Evolutionary conservation across 2,797 vertebrate genomes (phyloP), one percentile per base, ranked within the genome.

Genomic region (Antennarius maculatus): DNA sequence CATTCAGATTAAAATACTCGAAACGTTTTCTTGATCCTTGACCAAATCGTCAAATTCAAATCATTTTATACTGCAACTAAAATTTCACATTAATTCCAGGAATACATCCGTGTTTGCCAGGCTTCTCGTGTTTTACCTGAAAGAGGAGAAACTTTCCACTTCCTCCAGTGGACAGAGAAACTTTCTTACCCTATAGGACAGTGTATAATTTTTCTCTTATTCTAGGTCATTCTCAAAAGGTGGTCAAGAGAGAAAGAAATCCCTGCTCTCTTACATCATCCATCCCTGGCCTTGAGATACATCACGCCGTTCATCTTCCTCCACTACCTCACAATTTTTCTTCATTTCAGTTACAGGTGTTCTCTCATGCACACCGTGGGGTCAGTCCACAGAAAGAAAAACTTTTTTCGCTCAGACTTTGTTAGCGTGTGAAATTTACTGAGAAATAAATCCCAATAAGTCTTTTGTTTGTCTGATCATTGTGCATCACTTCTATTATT

Each of bases 181-280:
- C 12, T 56, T 56, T 70, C 29, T 15, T 66, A 9, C 23, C 41
- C 29, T 23, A 5, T n/a, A 31, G 57, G 18, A 42, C 39, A 53
- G 14, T 9, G 37, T 39, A 49, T 63, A 34, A 69, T 74, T 80
- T 80, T 69, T 83, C 69, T 77, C 67, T 41, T 59, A 61, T 86
- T 88, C 81, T 84, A 82, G 84, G 84, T 84, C 84, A 82, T 52
- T 52, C 73, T 74, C 54, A 78, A 85, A 82, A 86, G 50, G 64
- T 82, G 80, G 80, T 85, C 76, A 80, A 75, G 65, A 84, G 75
- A 85, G 77, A 73, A 67, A 65, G 45, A 80, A 83, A 70, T 76
- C 82, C 79, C 72, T 82, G 61, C 59, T 52, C 80, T 79, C 79
- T 63, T 79, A 74, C 55, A 84, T 82, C 85, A 86, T 85, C 68